Conservation (phyloP, 2,797 vertebrate species). For the Poecilia wingei region DNA sequence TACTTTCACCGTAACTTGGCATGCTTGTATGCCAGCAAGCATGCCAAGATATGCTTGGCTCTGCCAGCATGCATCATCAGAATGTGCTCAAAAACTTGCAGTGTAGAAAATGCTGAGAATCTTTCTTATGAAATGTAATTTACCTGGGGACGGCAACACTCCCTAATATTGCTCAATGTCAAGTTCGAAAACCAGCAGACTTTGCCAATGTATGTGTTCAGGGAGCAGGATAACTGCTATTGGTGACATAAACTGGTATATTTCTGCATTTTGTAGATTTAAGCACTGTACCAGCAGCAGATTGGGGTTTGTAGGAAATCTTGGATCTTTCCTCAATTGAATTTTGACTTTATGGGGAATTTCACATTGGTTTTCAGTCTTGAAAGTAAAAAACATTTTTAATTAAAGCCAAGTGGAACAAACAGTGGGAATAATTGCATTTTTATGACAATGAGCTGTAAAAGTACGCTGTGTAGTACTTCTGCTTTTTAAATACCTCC, state of each 20-base stretch:
- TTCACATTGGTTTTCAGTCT: neutral
- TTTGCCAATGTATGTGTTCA: neutral
- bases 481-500: neutral
- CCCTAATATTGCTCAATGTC: neutral
- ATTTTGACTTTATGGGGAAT: neutral
- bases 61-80: neutral
- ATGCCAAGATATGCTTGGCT: too few species aligned
- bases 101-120: neutral
- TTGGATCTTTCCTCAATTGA: neutral
- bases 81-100: neutral
- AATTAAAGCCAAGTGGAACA: neutral
- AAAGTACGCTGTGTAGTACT: neutral
- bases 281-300: neutral
- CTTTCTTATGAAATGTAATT: neutral
- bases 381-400: neutral
- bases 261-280: neutral
- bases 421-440: neutral
- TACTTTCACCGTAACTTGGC: neutral
- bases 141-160: neutral
- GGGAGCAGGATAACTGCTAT: neutral
- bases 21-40: too few species aligned
- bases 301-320: neutral
- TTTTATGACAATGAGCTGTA: neutral
- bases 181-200: neutral
- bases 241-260: neutral